Evolutionary conservation across 37 sponge, comb jelly and placozoan genomes (phyloP), one percentile per base, ranked within the genome.

Genomic region (Lycopodina hypogea): DNA sequence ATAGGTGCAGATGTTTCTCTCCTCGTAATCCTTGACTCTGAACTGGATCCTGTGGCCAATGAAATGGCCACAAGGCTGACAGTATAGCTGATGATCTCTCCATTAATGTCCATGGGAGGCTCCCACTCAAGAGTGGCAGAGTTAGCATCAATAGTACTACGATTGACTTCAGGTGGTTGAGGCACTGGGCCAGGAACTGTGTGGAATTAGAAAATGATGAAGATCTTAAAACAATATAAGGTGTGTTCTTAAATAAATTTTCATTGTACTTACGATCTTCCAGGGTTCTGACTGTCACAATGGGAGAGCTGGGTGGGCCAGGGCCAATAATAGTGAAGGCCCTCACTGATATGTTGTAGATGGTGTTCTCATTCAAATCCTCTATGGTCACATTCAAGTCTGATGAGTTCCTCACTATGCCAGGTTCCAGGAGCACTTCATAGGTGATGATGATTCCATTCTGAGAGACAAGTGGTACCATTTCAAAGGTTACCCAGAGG

Each of bases 361-460:
- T 30, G 1, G 62, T 34, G 41, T 61, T 37, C 68, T 64, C 78
- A 23, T 45, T 29, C 78, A 78, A 26, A 37, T 34, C 78, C 39
- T 45, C 63, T 66, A 80, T 23, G 24, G 56, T 80, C 2, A 38
- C 23, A 52, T 3, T 53, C 30, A 58, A 37, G 9, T 58, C 1
- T 22, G 70, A 53, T 17, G 70, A 28, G n/a, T 56, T 69, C 70
- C 2, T 42, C 1, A 14, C 41, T 2, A 40, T 9, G 17, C 23
- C 9, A 35, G 70, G 70, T 45, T 70, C 38, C 1, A 42, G 45
- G 45, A 22, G 34, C 4, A 81, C 77, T 40, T 40, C 48, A 38
- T 83, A 75, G 2, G 12, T 39, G 12, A n/a, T 83, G 75, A 83
- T 83, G 60, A 77, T 66, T 40, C 84, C 84, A 83, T 83, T 83